phyloP scores from a whole-genome alignment of 1,140 invertebrate genomes.

The Mesaphorura yosii region DNA sequence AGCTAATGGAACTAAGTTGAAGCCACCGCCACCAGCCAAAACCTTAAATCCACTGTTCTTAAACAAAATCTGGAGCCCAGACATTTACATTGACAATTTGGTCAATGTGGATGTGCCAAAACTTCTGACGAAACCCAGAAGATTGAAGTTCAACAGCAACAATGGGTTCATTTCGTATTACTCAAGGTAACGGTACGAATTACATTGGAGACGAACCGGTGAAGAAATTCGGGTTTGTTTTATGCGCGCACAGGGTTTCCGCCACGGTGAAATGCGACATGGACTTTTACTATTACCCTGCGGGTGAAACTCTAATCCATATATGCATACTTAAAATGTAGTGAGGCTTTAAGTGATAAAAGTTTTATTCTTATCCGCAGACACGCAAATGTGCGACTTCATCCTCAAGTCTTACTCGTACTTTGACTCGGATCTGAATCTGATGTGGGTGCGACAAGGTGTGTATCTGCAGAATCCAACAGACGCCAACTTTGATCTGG shows the following conservation, averaged over 20 bases:
- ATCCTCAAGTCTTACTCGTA: slow-evolving; percentile 14
- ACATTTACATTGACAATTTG: slow-evolving; percentile 18
- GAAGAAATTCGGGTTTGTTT: background rate
- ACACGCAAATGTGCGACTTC: slow-evolving; percentile 8
- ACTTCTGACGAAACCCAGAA: slow-evolving; percentile 13
- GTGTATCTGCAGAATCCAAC: slow-evolving; percentile 6
- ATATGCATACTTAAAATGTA: too few species aligned
- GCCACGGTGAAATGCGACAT: slow-evolving; percentile 5
- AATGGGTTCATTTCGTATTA: slow-evolving; percentile 21
- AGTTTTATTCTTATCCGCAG: slow-evolving; percentile 4
- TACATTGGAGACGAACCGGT: background rate
- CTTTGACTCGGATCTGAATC: slow-evolving; percentile 5
- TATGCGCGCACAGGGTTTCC: background rate
- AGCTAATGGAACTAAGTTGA: background rate
- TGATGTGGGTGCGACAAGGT: slow-evolving; percentile 12
- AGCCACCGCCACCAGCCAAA: slow-evolving; percentile 1
- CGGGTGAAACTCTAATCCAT: background rate
- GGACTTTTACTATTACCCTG: slow-evolving; percentile 1
- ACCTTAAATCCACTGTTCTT: slow-evolving; percentile 16
- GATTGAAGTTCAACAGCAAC: slow-evolving; percentile 10
- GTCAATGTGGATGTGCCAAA: slow-evolving; percentile 7
- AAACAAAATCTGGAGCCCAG: slow-evolving; percentile 18
- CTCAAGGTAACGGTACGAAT: slow-evolving; percentile 3
- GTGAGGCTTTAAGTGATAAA: background rate
- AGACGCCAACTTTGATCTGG: slow-evolving; percentile 17